Evolutionary conservation across 2,888 invertebrate genomes (phyloP).

Genomic region (Macrosoma leucophasiata): DNA sequence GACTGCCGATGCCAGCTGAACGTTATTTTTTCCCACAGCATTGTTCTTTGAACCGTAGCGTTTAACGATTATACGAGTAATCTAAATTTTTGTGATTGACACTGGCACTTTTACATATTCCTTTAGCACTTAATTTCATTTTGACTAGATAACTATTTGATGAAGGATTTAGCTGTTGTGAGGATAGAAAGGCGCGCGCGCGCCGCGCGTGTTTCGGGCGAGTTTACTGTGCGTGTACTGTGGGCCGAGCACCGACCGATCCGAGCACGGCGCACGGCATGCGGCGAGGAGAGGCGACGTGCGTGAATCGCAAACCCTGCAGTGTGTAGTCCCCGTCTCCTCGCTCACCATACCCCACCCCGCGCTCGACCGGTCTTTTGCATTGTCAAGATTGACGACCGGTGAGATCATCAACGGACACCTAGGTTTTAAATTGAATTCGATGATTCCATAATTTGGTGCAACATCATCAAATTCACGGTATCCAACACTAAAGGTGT

Average conservation of each 20-base stretch:
- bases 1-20: conserved; percentile 74
- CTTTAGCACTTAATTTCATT: conserved; percentile 45
- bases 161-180: conserved; percentile 29
- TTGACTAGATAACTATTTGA: conserved; percentile 49
- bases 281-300: too few species aligned
- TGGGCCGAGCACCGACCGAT: conserved; percentile 44
- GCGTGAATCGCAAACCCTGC: conserved; percentile 66
- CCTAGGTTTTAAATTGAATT: conserved; percentile 47
- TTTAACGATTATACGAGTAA: conserved; percentile 35
- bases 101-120: conserved; percentile 36
- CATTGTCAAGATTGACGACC: conserved; percentile 72
- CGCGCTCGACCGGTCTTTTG: conserved; percentile 62
- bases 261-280: conserved; percentile 38
- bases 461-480: conserved; percentile 1
- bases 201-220: conserved; percentile 65
- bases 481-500: conserved; percentile 2
- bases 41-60: conserved; percentile 73
- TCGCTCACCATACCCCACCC: conserved; percentile 44
- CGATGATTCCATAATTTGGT: conserved; percentile 40
- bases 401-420: conserved; percentile 68
- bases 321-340: conserved; percentile 47
- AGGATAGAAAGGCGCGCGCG: conserved; percentile 55
- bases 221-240: conserved; percentile 58
- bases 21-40: conserved; percentile 78
- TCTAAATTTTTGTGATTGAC: conserved; percentile 31